Base-by-base conservation (phyloP, 2,113 vertebrate species). In the Cottus gobio region DNA sequence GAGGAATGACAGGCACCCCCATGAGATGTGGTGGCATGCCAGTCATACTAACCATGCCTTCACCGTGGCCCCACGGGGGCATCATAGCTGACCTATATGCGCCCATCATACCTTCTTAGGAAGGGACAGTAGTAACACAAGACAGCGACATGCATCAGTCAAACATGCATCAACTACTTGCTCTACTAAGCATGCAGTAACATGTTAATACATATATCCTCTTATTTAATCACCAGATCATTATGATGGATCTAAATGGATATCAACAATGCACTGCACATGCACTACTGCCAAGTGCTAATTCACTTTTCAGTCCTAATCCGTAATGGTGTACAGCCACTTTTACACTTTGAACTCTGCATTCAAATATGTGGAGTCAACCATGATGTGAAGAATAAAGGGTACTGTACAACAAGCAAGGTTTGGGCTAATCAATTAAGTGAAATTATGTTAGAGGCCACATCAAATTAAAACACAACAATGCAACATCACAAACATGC, bases 31-130 rank as follows among this genome's bases (percentile, higher is more conserved):
- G 95, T 93, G 95, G 96, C 95, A 97, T 97, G 96, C 95, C 96
- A 96, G 96, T 94, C 96, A 97, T 95, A 96, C 96, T 97, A 97
- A 97, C 91, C 96, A 97, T 96, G 96, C 96, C 96, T 95, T 97
- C 96, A 95, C 96, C 92, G 93, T 95, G 94, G 95, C 95, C 96
- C 95, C 95, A 96, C 91, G 92, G 95, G 94, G 95, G 96, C 91
- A 96, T 95, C 96, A 97, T 95, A 95, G 95, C 95, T 94, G 96
- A 95, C 93, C 95, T 94, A 96, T 96, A 97, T 95, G 95, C 96
- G 96, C 96, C 96, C 95, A 97, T 96, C 96, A 97, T 95, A 96
- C 96, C 96, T 97, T 98, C 85, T 89, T 79, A 94, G 94, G 93
- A 95, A 94, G 96, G 81, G 77, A 90, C 52, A 85, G 89, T 64